These are phyloP conservation scores for Caenorhabditis sp. DNA, from an alignment of 2,888 invertebrate genomes.

Conservation along the genomic window DNA sequence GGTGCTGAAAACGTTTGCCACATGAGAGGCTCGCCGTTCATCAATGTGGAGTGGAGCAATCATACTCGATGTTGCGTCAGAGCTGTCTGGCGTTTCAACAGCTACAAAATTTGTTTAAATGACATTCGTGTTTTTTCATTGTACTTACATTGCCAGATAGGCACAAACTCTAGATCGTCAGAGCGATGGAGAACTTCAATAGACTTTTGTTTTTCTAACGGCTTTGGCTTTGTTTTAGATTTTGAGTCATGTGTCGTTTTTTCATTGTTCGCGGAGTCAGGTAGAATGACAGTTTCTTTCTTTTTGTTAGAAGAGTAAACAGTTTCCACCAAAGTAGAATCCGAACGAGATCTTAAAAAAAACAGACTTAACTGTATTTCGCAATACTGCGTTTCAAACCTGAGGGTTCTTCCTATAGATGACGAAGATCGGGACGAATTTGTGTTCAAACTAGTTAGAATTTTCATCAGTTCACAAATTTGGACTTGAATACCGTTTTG, in stretches of 20 bases:
- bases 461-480: slow-evolving; percentile 27
- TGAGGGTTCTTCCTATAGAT: background rate
- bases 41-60: slow-evolving; percentile 30
- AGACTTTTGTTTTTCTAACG: background rate
- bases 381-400: background rate
- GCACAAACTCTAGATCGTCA: background rate
- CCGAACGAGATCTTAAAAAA: background rate
- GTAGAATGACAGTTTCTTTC: background rate
- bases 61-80: slow-evolving; percentile 11
- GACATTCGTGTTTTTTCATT: background rate
- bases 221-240: background rate
- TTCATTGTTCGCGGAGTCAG: background rate
- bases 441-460: slow-evolving; percentile 8
- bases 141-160: background rate
- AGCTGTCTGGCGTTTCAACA: background rate
- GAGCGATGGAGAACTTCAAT: background rate
- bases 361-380: background rate
- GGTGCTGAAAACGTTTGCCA: slow-evolving; percentile 23
- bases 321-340: background rate
- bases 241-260: background rate
- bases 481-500: slow-evolving; percentile 28
- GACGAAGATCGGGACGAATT: slow-evolving; percentile 6
- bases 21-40: slow-evolving; percentile 33
- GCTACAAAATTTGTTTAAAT: background rate
- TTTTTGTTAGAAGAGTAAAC: slow-evolving; percentile 1